Evolutionary conservation across 2,113 vertebrate genomes (phyloP).

Genomic region (Marcusenius ussheri): DNA sequence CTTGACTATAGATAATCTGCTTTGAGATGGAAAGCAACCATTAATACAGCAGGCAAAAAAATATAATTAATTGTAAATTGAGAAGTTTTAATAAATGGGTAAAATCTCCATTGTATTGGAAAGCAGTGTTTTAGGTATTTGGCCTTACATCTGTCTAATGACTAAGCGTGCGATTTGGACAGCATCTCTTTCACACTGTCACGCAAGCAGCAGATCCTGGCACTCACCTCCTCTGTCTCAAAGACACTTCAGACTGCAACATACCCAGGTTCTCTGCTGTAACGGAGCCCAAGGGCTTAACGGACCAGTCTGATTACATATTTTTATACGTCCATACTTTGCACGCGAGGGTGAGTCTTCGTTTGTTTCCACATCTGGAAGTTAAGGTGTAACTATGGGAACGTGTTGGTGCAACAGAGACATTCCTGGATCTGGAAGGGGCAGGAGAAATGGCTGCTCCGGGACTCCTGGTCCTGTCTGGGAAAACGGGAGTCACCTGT

Average conservation of each 20-base stretch:
- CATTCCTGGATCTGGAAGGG: neutral
- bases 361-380: neutral
- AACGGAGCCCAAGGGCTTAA: neutral
- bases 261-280: neutral
- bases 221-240: neutral
- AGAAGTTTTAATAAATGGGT: neutral
- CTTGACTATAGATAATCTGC: neutral
- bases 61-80: neutral
- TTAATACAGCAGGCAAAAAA: neutral
- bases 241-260: neutral
- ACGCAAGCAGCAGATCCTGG: neutral
- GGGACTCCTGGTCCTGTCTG: neutral
- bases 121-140: neutral
- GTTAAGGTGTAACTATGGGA: constrained; percentile 1
- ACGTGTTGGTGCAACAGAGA: neutral
- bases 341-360: neutral
- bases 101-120: neutral
- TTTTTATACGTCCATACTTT: neutral
- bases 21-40: neutral
- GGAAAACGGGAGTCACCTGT: neutral
- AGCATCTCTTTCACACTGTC: neutral
- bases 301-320: neutral
- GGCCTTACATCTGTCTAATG: neutral
- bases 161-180: neutral
- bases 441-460: neutral